Conservation (phyloP, 2,113 vertebrate genomes). For the Panthera tigris region DNA sequence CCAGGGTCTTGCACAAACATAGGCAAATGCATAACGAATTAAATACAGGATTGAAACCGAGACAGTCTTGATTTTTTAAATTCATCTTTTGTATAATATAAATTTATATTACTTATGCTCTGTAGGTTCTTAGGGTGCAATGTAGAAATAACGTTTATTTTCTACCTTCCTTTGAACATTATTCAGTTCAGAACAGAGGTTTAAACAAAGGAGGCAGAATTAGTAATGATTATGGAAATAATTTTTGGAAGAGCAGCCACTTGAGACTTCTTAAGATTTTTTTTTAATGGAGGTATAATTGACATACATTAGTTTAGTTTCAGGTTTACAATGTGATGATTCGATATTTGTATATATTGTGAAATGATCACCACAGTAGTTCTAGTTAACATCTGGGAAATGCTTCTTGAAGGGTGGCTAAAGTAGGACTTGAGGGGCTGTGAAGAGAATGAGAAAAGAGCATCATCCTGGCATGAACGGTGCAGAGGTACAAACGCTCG, state of each 20-base stretch:
- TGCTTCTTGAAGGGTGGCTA: not conserved
- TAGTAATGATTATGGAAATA: not conserved
- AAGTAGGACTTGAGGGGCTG: not conserved
- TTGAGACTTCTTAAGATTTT: not conserved
- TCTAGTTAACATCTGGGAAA: not conserved
- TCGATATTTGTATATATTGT: not conserved
- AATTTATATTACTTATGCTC: not conserved
- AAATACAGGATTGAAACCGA: not conserved
- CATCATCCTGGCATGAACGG: not conserved
- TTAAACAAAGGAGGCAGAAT: not conserved
- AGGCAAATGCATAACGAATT: not conserved
- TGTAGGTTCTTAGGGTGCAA: not conserved
- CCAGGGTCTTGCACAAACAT: not conserved
- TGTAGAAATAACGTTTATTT: conserved; percentile 6
- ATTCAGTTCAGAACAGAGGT: not conserved
- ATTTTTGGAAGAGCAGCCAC: not conserved
- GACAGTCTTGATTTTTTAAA: not conserved
- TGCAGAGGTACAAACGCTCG: not conserved
- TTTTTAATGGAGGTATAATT: not conserved
- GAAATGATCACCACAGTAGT: not conserved
- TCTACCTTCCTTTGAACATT: not conserved
- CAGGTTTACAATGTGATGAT: not conserved
- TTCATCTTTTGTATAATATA: not conserved
- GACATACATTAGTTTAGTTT: not conserved
- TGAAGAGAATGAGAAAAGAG: not conserved